Base-by-base conservation (phyloP, 2,113 vertebrate genomes). In the Dipodomys spectabilis region DNA sequence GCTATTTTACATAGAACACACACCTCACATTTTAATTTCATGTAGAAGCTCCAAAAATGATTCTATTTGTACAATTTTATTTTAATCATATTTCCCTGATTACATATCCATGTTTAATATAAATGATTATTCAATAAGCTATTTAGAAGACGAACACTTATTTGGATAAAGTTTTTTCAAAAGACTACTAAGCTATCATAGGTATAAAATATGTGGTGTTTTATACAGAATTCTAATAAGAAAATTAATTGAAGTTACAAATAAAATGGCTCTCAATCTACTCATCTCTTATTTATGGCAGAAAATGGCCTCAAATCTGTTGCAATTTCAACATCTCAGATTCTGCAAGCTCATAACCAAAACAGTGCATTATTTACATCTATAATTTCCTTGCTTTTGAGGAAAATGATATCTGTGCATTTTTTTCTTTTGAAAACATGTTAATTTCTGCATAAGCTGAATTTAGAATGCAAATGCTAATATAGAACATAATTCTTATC, bases 381-480 rank as follows among this genome's bases (percentile, higher is more conserved):
- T 81, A 88, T 96, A 96, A 87, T 94, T 96, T 94, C 72, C 92
- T 90, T 93, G 84, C 90, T 96, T 97, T 95, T 95, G 91, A 95
- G 87, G 92, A 93, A 94, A 94, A 93, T 93, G 93, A 94, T 95
- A 96, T 97, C 95, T 96, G 96, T 95, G 77, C 72, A 90, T 32
- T 93, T 93, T 73, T 96, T 93, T 80, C 78, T 67, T 94, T 94
- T 69, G 73, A 92, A 84, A 95, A 65, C 45, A 92, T 20, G 65
- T 92, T 93, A 84, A 91, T 97, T 95, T 90, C 65, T 49, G 75
- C 65, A 90, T 75, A 90, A 73, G 28, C 84, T 94, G 49, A 88
- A 91, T 96, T 83, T 94, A 82, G 88, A 95, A 27, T 75, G 44
- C 28, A 27, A 87, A 60, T 93, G 8, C 64, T 91, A 95, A 93